Evolutionary conservation across 2,113 vertebrate species (phyloP).

Genomic region (Datnioides undecimradiatus): DNA sequence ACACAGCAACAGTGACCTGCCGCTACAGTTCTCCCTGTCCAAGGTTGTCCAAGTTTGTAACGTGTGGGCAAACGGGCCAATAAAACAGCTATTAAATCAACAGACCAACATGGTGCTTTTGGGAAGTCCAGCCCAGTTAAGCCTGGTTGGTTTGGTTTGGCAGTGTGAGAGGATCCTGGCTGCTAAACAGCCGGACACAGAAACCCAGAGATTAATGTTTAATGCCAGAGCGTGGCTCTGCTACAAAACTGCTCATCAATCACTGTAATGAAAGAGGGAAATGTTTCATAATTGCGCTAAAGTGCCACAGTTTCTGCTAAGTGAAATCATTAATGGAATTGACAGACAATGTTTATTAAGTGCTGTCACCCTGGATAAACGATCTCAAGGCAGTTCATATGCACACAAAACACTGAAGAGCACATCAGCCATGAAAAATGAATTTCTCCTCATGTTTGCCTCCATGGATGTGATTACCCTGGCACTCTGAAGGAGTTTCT

Average conservation of each 20-base stretch:
- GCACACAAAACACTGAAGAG: not conserved
- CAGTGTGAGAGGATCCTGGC: slow-evolving; percentile 53
- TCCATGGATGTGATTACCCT: slow-evolving; percentile 80
- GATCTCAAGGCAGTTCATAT: not conserved
- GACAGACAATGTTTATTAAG: not conserved
- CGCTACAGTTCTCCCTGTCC: slow-evolving; percentile 8
- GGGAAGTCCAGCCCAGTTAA: slow-evolving; percentile 58
- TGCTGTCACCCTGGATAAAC: slow-evolving; percentile 1
- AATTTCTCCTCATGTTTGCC: not conserved
- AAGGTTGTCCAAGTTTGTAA: slow-evolving; percentile 41
- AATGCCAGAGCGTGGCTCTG: slow-evolving; percentile 39
- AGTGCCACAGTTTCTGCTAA: slow-evolving; percentile 8
- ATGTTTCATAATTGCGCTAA: slow-evolving; percentile 12
- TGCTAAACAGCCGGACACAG: slow-evolving; percentile 44
- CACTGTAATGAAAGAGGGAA: slow-evolving; percentile 30
- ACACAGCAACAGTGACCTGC: slow-evolving; percentile 29
- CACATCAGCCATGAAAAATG: not conserved
- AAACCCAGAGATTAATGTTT: slow-evolving; percentile 54
- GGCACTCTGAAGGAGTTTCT: slow-evolving; percentile 91
- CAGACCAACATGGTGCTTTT: slow-evolving; percentile 59
- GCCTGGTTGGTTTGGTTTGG: slow-evolving; percentile 63
- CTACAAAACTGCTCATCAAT: slow-evolving; percentile 39
- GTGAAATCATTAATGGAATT: slow-evolving; percentile 11
- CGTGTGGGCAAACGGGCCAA: slow-evolving; percentile 32
- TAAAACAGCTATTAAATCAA: slow-evolving; percentile 67